Conservation (phyloP, 2,797 vertebrate species). For the Pseudochaenichthys georgianus region DNA sequence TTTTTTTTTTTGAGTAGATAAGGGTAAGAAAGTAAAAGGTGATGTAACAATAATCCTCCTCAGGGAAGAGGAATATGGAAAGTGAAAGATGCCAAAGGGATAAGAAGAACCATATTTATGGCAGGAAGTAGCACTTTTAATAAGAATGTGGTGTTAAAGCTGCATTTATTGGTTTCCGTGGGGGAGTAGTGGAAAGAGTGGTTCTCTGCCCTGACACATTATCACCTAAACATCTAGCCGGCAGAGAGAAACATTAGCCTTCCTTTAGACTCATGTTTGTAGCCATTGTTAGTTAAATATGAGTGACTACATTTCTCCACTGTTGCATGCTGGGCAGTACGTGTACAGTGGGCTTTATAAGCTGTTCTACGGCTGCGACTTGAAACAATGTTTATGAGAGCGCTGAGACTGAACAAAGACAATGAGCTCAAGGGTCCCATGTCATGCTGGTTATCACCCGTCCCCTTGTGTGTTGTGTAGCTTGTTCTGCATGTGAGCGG, state of each 20-base stretch:
- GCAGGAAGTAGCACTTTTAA: background rate
- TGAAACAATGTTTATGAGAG: no score
- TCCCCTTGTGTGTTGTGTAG: no score
- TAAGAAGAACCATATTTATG: background rate
- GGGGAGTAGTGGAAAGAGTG: background rate
- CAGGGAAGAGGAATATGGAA: background rate
- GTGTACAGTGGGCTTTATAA: no score
- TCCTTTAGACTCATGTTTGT: background rate
- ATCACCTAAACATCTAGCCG: background rate
- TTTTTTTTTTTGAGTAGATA: conserved; percentile 2
- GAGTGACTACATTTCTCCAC: no score
- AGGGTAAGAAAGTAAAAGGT: background rate
- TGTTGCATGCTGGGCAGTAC: no score
- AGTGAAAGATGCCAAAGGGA: background rate
- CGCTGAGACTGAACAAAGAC: conserved; percentile 3
- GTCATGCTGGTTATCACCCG: no score
- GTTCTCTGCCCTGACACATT: background rate
- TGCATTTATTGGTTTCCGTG: background rate
- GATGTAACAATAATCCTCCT: background rate
- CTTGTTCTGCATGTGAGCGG: no score
- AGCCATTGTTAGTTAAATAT: no score
- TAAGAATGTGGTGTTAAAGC: background rate
- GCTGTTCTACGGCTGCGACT: no score
- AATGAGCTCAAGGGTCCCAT: background rate
- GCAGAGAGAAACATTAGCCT: background rate